Evolutionary conservation across 2,888 invertebrate species (phyloP).

Genomic region (Drosophila birchii): DNA sequence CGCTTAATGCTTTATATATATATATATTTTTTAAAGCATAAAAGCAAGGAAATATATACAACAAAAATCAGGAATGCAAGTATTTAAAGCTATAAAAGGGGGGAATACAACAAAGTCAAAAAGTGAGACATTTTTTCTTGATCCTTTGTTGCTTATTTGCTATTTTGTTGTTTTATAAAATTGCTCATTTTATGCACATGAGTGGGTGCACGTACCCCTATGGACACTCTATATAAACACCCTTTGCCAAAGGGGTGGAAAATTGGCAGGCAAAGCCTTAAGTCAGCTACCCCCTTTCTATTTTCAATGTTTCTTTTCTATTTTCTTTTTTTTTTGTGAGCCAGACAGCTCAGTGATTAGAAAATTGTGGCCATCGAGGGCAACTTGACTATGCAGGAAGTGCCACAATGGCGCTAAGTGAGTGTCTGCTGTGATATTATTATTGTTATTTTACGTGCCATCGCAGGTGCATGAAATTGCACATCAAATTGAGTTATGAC

Average conservation of each 20-base stretch:
- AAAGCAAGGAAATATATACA: neutral
- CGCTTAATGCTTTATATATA: neutral
- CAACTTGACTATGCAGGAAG: conserved; percentile 63
- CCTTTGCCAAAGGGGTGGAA: conserved; percentile 47
- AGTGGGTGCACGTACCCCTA: conserved; percentile 62
- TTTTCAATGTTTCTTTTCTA: conserved; percentile 26
- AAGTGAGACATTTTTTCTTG: conserved; percentile 14
- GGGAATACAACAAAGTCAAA: conserved; percentile 1
- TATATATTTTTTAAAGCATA: too few relatives aligned
- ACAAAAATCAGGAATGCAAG: neutral
- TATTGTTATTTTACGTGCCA: conserved; percentile 61
- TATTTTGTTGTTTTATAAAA: conserved; percentile 66
- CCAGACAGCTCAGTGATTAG: conserved; percentile 68
- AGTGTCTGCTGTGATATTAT: conserved; percentile 22
- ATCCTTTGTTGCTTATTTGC: conserved; percentile 7
- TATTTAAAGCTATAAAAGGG: neutral
- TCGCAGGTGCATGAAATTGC: conserved; percentile 78
- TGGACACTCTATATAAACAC: conserved; percentile 12
- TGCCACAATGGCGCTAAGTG: conserved; percentile 68
- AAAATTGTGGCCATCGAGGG: conserved; percentile 59
- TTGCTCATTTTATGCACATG: conserved; percentile 75
- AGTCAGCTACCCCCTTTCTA: conserved; percentile 17
- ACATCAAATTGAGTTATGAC: conserved; percentile 75
- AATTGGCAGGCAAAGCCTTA: conserved; percentile 52
- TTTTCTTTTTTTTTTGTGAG: conserved; percentile 47